Base-by-base conservation (phyloP, 2,888 invertebrate species). In the Habroteleia sp. region DNA sequence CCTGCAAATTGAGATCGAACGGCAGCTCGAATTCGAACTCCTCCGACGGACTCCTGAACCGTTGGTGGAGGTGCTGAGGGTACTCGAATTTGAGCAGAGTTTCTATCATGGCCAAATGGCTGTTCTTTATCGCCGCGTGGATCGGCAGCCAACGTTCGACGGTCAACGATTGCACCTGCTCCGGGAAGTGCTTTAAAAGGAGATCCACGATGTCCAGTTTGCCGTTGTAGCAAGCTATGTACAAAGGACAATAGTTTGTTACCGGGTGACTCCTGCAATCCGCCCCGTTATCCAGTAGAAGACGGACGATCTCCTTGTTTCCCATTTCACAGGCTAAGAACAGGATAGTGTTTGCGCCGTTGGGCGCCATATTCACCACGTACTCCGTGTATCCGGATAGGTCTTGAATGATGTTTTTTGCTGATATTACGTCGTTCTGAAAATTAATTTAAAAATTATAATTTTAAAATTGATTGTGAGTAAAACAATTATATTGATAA, bases 141-240 rank as follows among this genome's bases (percentile, higher is more conserved):
- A 97, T 90, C 0, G 98, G 97, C 73, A 97, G 89, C 95, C 97
- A 96, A 81, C 94, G 93, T 87, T 97, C 97, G 0, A 97, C 96
- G 0, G 97, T 98, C 77, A 94, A 92, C 90, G 94, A 93, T 90
- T 94, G 93, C 7, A 95, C 93, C 78, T 97, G 92, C 80, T 95
- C 94, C 0, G 97, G 97, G 89, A 96, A 97, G 82, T 93, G 92
- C 84, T 93, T 90, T 7, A 97, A 89, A 79, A 97, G 89, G 75
- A 94, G 86, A 80, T 93, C 93, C 0, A 93, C 94, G 66, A 97
- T 94, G 39, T 94, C 94, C 76, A 90, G 89, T 84, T 95, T 94
- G 0, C 97, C 97, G 84, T 95, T 95, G 83, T 96, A 95, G 74
- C 95, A 94, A 1, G 97, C 95, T 56, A 96, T 94, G 89, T 98